Percentiles rank a stretch among this genome's conserved stretches.
Evolutionary conservation across 2,797 vertebrate genomes (phyloP).

Genomic region (Chelon labrosus): DNA sequence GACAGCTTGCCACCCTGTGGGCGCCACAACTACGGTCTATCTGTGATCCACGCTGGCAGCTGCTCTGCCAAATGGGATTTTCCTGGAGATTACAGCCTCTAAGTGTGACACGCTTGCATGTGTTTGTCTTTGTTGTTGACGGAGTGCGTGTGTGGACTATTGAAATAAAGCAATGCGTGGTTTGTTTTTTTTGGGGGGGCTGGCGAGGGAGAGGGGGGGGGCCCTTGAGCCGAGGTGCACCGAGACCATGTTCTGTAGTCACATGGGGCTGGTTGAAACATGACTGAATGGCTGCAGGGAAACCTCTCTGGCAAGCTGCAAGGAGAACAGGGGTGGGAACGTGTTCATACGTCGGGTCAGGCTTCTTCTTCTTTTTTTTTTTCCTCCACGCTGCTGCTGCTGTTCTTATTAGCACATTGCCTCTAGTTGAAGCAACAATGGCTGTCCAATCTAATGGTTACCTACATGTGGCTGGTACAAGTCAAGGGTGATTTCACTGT

Average conservation of each 20-base stretch:
- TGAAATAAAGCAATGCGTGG: conserved; percentile 59
- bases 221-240: conserved; percentile 57
- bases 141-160: conserved; percentile 58
- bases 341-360: conserved; percentile 57
- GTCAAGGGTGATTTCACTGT: not conserved
- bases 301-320: conserved; percentile 60
- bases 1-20: conserved; percentile 87
- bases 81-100: conserved; percentile 85
- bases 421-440: conserved; percentile 16
- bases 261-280: conserved; percentile 75
- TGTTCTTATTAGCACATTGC: conserved; percentile 47
- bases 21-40: conserved; percentile 75
- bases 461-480: conserved; percentile 1
- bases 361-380: conserved; percentile 18
- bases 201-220: not conserved
- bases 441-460: conserved; percentile 10
- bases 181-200: not conserved
- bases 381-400: conserved; percentile 7
- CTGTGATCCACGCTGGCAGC: conserved; percentile 84
- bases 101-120: conserved; percentile 77
- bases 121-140: conserved; percentile 80
- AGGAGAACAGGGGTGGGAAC: conserved; percentile 15
- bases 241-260: conserved; percentile 72
- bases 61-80: conserved; percentile 88
- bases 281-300: conserved; percentile 58